Conservation (phyloP, 2,888 invertebrate genomes). For the Xestoiulus laeticollis region DNA sequence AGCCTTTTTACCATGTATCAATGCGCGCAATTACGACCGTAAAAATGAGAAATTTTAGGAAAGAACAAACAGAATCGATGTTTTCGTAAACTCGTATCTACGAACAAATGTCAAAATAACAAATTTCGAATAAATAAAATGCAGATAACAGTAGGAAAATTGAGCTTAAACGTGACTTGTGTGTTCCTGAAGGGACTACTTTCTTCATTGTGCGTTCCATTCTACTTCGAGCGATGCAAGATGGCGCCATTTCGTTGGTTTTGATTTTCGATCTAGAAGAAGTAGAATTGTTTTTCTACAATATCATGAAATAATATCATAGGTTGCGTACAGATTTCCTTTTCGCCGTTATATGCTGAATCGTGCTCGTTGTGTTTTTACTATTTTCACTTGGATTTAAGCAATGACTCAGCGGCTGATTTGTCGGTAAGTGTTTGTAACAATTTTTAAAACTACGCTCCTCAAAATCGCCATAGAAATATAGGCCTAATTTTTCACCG, state of each 20-base stretch:
- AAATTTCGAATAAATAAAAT: neutral
- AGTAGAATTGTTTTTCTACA: slow-evolving; percentile 1
- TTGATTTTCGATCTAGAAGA: slow-evolving; percentile 36
- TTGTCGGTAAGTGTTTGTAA: slow-evolving; percentile 20
- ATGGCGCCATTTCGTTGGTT: slow-evolving; percentile 45
- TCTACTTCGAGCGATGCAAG: neutral
- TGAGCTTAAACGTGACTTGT: neutral
- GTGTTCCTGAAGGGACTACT: slow-evolving; percentile 25
- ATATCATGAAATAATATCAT: neutral
- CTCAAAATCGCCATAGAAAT: neutral
- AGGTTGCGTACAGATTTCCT: neutral
- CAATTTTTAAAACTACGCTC: slow-evolving; percentile 31
- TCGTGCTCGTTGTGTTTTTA: slow-evolving; percentile 8
- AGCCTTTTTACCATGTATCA: neutral
- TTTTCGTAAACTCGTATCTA: neutral
- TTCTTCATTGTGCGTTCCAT: neutral
- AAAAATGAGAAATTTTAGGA: neutral
- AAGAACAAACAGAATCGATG: too few species aligned
- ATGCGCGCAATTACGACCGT: neutral
- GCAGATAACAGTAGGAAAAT: neutral
- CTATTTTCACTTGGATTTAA: neutral
- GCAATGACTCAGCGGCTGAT: neutral
- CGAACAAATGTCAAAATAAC: neutral
- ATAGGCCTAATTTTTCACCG: slow-evolving; percentile 13
- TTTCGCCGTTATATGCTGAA: slow-evolving; percentile 23